phyloP scores from a whole-genome alignment of 1,140 invertebrate genomes.

The Pristionchus pacificus region DNA sequence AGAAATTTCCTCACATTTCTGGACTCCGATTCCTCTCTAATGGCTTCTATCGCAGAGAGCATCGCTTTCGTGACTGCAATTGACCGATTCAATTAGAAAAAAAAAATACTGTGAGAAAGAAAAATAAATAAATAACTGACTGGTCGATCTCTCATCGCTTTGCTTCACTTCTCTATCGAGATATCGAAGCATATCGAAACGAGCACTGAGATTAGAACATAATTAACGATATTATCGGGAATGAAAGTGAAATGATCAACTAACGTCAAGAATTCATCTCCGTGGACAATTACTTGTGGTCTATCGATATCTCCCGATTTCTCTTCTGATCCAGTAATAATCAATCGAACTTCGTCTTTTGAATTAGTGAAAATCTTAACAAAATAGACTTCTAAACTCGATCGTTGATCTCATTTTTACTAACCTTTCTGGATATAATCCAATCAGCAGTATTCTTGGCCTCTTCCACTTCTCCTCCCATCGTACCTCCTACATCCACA shows the following conservation, averaged over 20 bases:
- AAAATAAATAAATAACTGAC: background rate
- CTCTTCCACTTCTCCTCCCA: no score
- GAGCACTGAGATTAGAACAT: background rate
- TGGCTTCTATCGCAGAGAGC: background rate
- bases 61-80: background rate
- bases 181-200: background rate
- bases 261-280: background rate
- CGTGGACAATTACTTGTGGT: background rate
- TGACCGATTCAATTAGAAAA: background rate
- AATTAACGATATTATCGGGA: background rate
- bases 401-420: no score
- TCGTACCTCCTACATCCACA: no score
- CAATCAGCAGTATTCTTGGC: no score
- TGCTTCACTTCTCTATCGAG: background rate
- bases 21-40: background rate
- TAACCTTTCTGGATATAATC: no score
- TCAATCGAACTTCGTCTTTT: background rate
- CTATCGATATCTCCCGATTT: background rate
- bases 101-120: background rate
- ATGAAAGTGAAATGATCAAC: background rate
- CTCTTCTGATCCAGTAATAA: background rate
- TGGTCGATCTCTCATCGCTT: background rate
- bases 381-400: no score
- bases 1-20: no score
- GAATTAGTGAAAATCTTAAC: background rate